Percentiles rank a stretch among this genome's conserved stretches.
Conservation (phyloP, 2,113 vertebrate species). For the Halichoerus grypus region DNA sequence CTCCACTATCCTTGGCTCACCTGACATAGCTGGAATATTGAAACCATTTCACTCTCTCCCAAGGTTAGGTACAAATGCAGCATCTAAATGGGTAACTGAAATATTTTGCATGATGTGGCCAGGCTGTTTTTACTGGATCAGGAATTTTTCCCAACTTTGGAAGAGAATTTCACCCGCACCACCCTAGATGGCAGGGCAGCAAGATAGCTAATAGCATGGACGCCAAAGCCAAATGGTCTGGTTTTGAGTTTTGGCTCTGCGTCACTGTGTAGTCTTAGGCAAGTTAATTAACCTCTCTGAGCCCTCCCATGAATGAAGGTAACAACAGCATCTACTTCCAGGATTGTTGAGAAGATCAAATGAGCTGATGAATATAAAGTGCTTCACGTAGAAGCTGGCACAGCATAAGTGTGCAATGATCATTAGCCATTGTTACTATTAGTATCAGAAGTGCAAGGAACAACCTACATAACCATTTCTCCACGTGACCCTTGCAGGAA, state of each 20-base stretch:
- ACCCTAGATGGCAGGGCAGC: neutral
- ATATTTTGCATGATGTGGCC: neutral
- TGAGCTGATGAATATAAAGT: neutral
- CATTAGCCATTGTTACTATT: neutral
- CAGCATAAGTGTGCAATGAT: neutral
- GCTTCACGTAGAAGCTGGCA: neutral
- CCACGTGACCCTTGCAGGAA: neutral
- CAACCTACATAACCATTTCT: neutral
- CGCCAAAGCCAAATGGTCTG: neutral
- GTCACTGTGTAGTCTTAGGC: neutral
- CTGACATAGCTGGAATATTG: neutral
- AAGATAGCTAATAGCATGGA: neutral
- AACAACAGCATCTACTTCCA: neutral
- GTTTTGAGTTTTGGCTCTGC: slow-evolving; percentile 22
- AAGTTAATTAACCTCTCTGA: slow-evolving; percentile 9
- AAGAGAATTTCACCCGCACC: neutral
- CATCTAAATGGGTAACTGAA: neutral
- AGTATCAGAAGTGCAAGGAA: neutral
- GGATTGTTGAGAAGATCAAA: neutral
- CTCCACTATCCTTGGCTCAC: neutral
- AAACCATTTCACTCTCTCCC: slow-evolving; percentile 25
- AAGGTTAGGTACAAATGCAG: neutral
- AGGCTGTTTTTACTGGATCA: neutral
- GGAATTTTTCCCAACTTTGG: slow-evolving; percentile 31
- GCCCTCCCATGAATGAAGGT: neutral